Percentiles rank a stretch among this genome's conserved stretches.
Evolutionary conservation across 2,888 invertebrate species (phyloP).

Genomic region (Rotaria macrura): DNA sequence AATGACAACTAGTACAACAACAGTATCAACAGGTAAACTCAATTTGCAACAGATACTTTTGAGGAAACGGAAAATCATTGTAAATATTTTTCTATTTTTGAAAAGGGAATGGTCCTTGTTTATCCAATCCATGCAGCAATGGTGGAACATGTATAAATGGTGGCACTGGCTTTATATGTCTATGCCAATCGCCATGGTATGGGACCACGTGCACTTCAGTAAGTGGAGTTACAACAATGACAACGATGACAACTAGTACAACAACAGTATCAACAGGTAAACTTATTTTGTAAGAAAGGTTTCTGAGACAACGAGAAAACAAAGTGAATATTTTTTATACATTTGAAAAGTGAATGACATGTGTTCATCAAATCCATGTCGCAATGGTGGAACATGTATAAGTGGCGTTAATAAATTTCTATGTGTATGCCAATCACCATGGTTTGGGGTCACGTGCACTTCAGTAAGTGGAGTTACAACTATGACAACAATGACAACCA

Average conservation of each 20-base stretch:
- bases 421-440: conserved; percentile 17
- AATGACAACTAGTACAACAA: neutral
- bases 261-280: neutral
- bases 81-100: neutral
- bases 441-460: conserved; percentile 12
- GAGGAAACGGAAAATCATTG: neutral
- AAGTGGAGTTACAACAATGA: neutral
- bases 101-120: neutral
- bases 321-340: neutral
- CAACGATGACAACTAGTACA: too few relatives aligned
- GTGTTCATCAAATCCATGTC: conserved; percentile 24
- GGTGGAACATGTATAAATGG: neutral
- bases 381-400: conserved; percentile 1
- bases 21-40: neutral
- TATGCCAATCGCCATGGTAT: conserved; percentile 2
- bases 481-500: neutral
- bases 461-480: neutral
- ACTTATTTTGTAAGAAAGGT: too few relatives aligned
- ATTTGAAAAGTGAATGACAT: too few relatives aligned
- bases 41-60: too few relatives aligned
- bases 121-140: conserved; percentile 22
- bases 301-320: neutral
- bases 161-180: conserved; percentile 17
- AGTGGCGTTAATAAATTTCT: conserved; percentile 14
- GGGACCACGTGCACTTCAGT: neutral